Percentiles rank a stretch among this genome's conserved stretches.
Conservation (phyloP, 2,113 vertebrate species). For the Hydropotes inermis region DNA sequence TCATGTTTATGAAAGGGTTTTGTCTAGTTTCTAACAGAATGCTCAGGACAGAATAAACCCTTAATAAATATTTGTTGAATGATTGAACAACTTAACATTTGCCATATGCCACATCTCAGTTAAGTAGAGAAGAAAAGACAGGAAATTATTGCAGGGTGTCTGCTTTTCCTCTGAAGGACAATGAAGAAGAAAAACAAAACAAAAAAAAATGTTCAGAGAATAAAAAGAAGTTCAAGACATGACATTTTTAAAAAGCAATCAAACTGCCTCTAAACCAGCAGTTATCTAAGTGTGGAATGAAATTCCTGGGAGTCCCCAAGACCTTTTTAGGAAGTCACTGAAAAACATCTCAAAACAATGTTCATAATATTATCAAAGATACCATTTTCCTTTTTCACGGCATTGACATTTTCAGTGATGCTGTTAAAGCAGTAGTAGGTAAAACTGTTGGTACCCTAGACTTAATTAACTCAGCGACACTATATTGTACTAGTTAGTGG, state of each 20-base stretch:
- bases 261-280: not conserved
- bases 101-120: not conserved
- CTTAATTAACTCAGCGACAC: not conserved
- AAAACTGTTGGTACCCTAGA: not conserved
- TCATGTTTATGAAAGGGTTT: not conserved
- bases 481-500: not conserved
- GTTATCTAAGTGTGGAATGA: not conserved
- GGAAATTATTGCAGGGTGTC: not conserved
- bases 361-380: not conserved
- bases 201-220: not conserved
- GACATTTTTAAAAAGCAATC: not conserved
- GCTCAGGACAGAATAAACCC: not conserved
- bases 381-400: not conserved
- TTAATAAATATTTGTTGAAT: not conserved
- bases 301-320: too few relatives aligned
- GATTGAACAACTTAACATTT: not conserved
- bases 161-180: not conserved
- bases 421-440: not conserved
- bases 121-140: not conserved
- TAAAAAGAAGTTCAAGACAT: not conserved
- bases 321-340: not conserved
- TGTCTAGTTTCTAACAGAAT: not conserved
- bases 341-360: not conserved
- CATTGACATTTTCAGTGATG: not conserved
- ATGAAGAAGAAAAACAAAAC: not conserved